phyloP scores from a whole-genome alignment of 2,888 invertebrate species.

The Oegoconia quadripuncta region DNA sequence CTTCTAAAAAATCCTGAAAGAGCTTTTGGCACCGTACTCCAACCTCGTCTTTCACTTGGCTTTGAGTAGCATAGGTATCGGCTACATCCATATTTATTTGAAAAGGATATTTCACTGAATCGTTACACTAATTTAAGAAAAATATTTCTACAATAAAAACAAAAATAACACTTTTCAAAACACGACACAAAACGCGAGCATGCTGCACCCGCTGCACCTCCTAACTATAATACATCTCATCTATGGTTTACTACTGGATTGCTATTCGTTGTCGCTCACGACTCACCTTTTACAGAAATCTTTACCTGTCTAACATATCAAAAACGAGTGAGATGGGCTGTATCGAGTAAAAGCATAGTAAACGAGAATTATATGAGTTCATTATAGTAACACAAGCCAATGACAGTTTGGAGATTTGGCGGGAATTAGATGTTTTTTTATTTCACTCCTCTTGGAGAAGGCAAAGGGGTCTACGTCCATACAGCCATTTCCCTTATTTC shows the following conservation, averaged over 20 bases:
- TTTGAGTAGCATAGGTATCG: conserved; percentile 85
- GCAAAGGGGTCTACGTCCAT: neutral
- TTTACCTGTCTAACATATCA: neutral
- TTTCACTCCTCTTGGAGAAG: neutral
- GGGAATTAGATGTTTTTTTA: conserved; percentile 13
- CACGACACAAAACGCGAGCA: conserved; percentile 5
- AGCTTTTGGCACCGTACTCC: conserved; percentile 96
- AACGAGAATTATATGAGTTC: neutral
- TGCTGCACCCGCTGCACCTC: no score
- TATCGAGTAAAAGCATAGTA: neutral
- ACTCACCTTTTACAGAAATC: neutral
- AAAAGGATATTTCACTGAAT: conserved; percentile 15
- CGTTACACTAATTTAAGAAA: neutral
- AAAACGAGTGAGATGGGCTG: neutral
- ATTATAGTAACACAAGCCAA: neutral
- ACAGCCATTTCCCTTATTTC: no score
- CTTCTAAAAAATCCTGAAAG: conserved; percentile 97
- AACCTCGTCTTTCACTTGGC: conserved; percentile 92
- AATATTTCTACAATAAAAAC: neutral
- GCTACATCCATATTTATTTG: conserved; percentile 86
- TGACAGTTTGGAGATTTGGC: conserved; percentile 23
- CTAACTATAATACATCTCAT: no score
- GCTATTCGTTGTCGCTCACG: no score
- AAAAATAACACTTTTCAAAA: no score
- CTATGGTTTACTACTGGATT: no score